These are phyloP conservation scores for Drosophila neonasuta DNA, from an alignment of 2,888 invertebrate genomes.

Conservation along the genomic window DNA sequence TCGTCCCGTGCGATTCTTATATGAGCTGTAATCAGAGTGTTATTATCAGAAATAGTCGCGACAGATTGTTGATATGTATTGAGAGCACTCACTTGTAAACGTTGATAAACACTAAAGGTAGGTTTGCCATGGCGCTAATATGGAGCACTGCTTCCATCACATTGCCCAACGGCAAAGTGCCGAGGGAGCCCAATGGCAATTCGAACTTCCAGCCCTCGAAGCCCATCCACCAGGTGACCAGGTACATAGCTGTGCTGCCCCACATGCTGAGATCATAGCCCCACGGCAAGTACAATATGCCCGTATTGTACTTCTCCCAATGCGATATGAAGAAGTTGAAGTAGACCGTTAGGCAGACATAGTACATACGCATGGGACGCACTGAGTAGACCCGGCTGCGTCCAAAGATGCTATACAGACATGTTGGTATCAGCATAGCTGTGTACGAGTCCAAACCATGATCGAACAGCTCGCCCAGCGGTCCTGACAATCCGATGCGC, in stretches of 20 bases:
- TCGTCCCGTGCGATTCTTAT: slow-evolving; percentile 92
- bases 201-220: slow-evolving; percentile 92
- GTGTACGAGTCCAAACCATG: slow-evolving; percentile 98
- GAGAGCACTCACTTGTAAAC: slow-evolving; percentile 88
- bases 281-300: slow-evolving; percentile 97
- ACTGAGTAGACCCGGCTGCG: slow-evolving; percentile 86
- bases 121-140: slow-evolving; percentile 91
- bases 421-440: slow-evolving; percentile 95
- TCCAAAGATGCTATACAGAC: slow-evolving; percentile 97
- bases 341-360: slow-evolving; percentile 95
- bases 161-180: slow-evolving; percentile 87
- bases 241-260: slow-evolving; percentile 84
- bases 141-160: slow-evolving; percentile 93
- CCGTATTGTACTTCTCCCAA: slow-evolving; percentile 99
- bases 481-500: slow-evolving; percentile 95
- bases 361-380: slow-evolving; percentile 91
- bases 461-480: slow-evolving; percentile 98
- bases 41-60: neutral
- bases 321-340: slow-evolving; percentile 98
- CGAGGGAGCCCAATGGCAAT: slow-evolving; percentile 84
- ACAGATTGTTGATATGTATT: neutral
- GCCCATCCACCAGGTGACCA: slow-evolving; percentile 86
- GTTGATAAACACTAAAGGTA: slow-evolving; percentile 95
- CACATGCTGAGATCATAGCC: slow-evolving; percentile 99
- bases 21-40: slow-evolving; percentile 85